Base-by-base conservation (phyloP, 2,797 vertebrate genomes). In the Protosalanx chinensis region DNA sequence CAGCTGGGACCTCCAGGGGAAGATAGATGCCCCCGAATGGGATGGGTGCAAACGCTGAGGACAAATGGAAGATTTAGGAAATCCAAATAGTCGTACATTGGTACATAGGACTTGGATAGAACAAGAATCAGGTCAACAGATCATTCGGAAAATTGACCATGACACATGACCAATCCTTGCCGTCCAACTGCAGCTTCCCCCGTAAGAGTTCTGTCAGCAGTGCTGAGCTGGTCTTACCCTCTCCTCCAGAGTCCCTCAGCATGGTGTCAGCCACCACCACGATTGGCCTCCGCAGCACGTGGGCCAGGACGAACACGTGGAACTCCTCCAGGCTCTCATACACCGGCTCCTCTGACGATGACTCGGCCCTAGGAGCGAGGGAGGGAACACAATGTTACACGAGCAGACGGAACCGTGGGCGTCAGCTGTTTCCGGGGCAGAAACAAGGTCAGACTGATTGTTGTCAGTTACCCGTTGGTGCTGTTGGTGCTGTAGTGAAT, bases 241-340 rank as follows among this genome's bases (percentile, higher is more conserved):
- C 97, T 16, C 97, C 97, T 0, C 97, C 97, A 0, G 97, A 99
- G 87, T 99, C 97, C 67, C 97, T 82, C 80, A 99, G 93, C 97
- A 99, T 98, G 6, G 97, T 99, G 91, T 99, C 97, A 0, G 97
- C 97, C 81, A 99, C 97, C 56, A 98, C 97, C 16, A 99, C 96
- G 0, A 99, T 95, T 30, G 96, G 96, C 67, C 97, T 92, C 76
- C 92, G 93, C 56, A 99, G 90, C 35, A 99, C 97, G 0, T 99
- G 97, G 60, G 97, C 96, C 6, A 99, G 89, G 12, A 97, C 97
- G 0, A 99, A 98, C 15, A 99, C 97, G 0, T 99, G 97, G 71
- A 98, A 97, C 82, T 99, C 97, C 88, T 99, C 97, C 66, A 99
- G 82, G 72, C 97, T 98, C 92, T 99, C 97, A 0, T 99, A 99